Conservation (phyloP, 2,888 invertebrate species). For the Perizoma flavofasciatum region DNA sequence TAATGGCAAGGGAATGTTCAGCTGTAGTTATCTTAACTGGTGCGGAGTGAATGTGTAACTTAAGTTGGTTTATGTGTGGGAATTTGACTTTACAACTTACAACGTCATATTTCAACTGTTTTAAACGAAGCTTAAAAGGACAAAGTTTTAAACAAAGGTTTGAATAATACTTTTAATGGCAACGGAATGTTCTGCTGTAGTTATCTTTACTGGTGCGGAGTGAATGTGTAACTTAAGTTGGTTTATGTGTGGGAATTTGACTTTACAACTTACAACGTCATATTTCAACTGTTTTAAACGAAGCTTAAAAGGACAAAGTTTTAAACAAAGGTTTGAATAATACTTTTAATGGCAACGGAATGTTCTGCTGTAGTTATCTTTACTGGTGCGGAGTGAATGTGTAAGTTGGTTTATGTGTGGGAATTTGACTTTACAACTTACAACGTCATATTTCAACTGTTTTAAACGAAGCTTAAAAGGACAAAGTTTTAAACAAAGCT, state of each 20-base stretch:
- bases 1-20: slow-evolving; percentile 47
- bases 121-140: not conserved
- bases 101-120: no score
- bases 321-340: slow-evolving; percentile 32
- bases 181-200: slow-evolving; percentile 54
- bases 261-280: not conserved
- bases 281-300: no score
- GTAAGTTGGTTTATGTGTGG: not conserved
- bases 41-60: not conserved
- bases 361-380: slow-evolving; percentile 54
- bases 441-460: no score
- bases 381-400: slow-evolving; percentile 2
- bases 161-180: slow-evolving; percentile 35
- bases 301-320: not conserved
- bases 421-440: not conserved
- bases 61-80: not conserved
- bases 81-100: not conserved
- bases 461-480: not conserved
- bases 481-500: slow-evolving; percentile 24
- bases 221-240: not conserved
- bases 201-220: slow-evolving; percentile 36
- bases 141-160: slow-evolving; percentile 24
- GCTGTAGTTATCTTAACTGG: slow-evolving; percentile 49
- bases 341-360: slow-evolving; percentile 42
- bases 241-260: not conserved